A percentile compares a stretch with the other conserved stretches of the same genome.
Evolutionary conservation across 1,140 invertebrate genomes (phyloP).

Genomic region (Onthophagus taurus): DNA sequence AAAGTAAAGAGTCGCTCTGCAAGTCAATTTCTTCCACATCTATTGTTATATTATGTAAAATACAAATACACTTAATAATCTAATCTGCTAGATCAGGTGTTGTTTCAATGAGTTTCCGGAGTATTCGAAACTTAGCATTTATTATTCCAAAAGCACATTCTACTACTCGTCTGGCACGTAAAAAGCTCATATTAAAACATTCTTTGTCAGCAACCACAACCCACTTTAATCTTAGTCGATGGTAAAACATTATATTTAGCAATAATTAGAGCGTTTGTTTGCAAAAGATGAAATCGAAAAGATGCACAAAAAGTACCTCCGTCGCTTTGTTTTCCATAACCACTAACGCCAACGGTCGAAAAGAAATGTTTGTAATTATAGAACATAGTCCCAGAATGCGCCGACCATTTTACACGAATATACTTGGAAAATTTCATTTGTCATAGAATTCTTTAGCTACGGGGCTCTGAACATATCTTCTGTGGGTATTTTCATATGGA

Average conservation of each 20-base stretch:
- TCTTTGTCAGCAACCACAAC: conserved; percentile 11
- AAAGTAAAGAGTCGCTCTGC: neutral
- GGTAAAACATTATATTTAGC: conserved; percentile 9
- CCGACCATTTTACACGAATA: conserved; percentile 20
- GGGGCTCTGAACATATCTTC: conserved; percentile 15
- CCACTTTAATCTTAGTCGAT: neutral
- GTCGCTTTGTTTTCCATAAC: conserved; percentile 15
- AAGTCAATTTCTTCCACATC: neutral
- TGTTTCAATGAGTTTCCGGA: conserved; percentile 25
- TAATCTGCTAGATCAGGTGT: conserved; percentile 12
- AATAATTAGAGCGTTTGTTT: conserved; percentile 14
- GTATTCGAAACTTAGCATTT: conserved; percentile 28
- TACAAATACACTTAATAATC: conserved; percentile 20
- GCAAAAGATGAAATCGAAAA: neutral
- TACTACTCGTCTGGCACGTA: conserved; percentile 31
- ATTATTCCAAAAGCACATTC: conserved; percentile 42
- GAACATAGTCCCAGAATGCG: conserved; percentile 15
- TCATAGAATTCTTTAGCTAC: conserved; percentile 23
- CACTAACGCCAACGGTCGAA: conserved; percentile 26
- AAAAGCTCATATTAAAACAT: conserved; percentile 36
- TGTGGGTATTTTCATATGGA: conserved; percentile 11
- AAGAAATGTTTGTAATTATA: conserved; percentile 32
- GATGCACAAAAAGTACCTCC: conserved; percentile 1
- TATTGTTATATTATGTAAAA: neutral
- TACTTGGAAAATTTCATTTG: conserved; percentile 30